Conservation (phyloP, 2,113 vertebrate species). For the Xyliphius kryptos region DNA sequence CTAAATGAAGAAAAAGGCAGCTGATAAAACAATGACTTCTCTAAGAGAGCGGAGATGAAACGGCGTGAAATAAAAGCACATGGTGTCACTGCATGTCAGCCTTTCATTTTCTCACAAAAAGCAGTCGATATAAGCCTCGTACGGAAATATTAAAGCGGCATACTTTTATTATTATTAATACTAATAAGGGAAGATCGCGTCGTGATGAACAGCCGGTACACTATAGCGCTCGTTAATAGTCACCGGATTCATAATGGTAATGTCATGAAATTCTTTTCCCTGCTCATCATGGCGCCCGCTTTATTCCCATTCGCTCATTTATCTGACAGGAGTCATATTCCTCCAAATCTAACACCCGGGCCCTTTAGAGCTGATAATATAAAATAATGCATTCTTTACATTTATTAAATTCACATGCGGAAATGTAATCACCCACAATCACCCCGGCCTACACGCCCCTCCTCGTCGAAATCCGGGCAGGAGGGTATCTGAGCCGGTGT, state of each 20-base stretch:
- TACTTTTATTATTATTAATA: slow-evolving; percentile 47
- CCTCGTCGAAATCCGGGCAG: neutral
- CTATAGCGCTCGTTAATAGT: slow-evolving; percentile 36
- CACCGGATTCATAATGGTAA: slow-evolving; percentile 46
- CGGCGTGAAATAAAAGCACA: slow-evolving; percentile 37
- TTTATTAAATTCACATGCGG: slow-evolving; percentile 56
- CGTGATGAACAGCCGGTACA: slow-evolving; percentile 39
- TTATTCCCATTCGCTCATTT: slow-evolving; percentile 33
- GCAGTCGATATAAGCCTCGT: slow-evolving; percentile 37
- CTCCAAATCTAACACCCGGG: slow-evolving; percentile 41
- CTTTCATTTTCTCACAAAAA: slow-evolving; percentile 40
- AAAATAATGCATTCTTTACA: slow-evolving; percentile 57
- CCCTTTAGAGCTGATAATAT: slow-evolving; percentile 43
- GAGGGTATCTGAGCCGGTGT: slow-evolving; percentile 47
- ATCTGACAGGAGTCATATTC: slow-evolving; percentile 45
- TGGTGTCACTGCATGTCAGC: slow-evolving; percentile 34
- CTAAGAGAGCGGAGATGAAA: slow-evolving; percentile 36
- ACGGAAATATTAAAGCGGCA: slow-evolving; percentile 41
- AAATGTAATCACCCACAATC: slow-evolving; percentile 55
- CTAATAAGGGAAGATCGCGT: slow-evolving; percentile 43
- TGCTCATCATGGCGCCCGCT: slow-evolving; percentile 25
- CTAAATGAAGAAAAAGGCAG: slow-evolving; percentile 39
- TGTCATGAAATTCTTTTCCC: slow-evolving; percentile 32
- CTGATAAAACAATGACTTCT: slow-evolving; percentile 38
- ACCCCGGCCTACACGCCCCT: slow-evolving; percentile 5